A percentile compares a stretch with the other conserved stretches of the same genome.
Evolutionary conservation across 2,888 invertebrate genomes (phyloP).

Genomic region (Diaperis boleti): DNA sequence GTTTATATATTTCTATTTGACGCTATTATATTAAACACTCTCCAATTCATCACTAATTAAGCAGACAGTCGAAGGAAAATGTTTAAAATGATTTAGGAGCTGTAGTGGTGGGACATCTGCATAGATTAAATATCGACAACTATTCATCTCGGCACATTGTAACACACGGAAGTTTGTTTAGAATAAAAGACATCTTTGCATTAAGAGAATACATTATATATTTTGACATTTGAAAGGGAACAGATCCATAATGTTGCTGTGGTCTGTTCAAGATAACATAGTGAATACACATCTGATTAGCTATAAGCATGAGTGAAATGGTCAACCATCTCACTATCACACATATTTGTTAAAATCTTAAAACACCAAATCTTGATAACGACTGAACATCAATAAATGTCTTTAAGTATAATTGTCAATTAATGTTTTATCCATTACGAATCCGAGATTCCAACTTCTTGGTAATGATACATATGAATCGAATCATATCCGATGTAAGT

Average conservation of each 20-base stretch:
- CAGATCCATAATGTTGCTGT: slow-evolving; percentile 48
- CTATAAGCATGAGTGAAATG: slow-evolving; percentile 53
- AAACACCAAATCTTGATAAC: slow-evolving; percentile 41
- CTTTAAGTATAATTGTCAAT: slow-evolving; percentile 41
- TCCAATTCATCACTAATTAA: no score
- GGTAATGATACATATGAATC: slow-evolving; percentile 46
- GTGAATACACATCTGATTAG: slow-evolving; percentile 44
- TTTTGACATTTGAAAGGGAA: slow-evolving; percentile 57
- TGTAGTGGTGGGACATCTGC: no score
- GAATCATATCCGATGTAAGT: slow-evolving; percentile 32
- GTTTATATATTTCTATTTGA: no score
- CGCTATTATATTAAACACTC: no score
- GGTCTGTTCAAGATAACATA: slow-evolving; percentile 45
- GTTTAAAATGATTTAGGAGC: no score
- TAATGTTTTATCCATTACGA: slow-evolving; percentile 48
- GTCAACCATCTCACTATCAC: slow-evolving; percentile 56
- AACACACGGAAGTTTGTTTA: no score
- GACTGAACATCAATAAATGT: slow-evolving; percentile 40
- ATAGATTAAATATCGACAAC: no score
- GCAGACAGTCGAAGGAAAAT: no score
- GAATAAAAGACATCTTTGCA: slow-evolving; percentile 55
- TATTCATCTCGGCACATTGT: no score
- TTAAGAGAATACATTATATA: slow-evolving; percentile 64
- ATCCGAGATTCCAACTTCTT: slow-evolving; percentile 33
- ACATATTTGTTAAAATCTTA: slow-evolving; percentile 42